These are phyloP conservation scores for Musca vetustissima DNA, from an alignment of 1,140 invertebrate species.

Conservation along the genomic window DNA sequence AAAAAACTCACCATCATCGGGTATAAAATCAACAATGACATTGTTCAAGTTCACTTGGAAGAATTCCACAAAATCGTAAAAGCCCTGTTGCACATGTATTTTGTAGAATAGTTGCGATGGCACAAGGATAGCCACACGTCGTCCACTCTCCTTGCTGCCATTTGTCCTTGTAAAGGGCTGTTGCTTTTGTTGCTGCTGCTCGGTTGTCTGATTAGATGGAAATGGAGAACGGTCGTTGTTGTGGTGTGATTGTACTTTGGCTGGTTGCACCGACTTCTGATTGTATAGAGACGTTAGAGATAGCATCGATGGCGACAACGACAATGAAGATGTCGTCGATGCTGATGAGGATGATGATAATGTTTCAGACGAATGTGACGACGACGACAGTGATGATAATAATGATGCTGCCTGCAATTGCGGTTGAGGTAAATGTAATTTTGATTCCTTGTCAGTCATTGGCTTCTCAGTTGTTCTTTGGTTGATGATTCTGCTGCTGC, in stretches of 20 bases:
- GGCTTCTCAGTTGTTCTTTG: neutral
- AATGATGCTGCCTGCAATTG: neutral
- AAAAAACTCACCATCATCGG: constrained; percentile 46
- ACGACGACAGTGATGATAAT: neutral
- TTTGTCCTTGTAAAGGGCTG: constrained; percentile 1
- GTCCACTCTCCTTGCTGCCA: constrained; percentile 13
- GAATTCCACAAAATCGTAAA: constrained; percentile 46
- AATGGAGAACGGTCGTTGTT: neutral
- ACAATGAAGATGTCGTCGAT: neutral
- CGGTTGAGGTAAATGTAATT: neutral
- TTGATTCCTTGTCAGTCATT: neutral
- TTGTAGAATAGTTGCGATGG: constrained; percentile 42
- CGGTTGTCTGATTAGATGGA: constrained; percentile 6
- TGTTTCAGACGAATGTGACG: neutral
- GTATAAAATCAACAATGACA: constrained; percentile 46
- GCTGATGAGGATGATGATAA: neutral
- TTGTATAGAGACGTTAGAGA: neutral
- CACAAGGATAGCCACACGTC: constrained; percentile 47
- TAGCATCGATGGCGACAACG: neutral
- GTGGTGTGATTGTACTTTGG: constrained; percentile 29
- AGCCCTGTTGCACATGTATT: constrained; percentile 51
- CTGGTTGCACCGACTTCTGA: constrained; percentile 20
- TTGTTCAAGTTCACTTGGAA: constrained; percentile 48
- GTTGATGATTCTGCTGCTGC: neutral
- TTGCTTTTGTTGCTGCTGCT: neutral